A percentile compares a stretch with the other conserved stretches of the same genome.
These are phyloP conservation scores for Hemistola chrysoprasaria DNA, from an alignment of 2,888 invertebrate species.

Conservation along the genomic window DNA sequence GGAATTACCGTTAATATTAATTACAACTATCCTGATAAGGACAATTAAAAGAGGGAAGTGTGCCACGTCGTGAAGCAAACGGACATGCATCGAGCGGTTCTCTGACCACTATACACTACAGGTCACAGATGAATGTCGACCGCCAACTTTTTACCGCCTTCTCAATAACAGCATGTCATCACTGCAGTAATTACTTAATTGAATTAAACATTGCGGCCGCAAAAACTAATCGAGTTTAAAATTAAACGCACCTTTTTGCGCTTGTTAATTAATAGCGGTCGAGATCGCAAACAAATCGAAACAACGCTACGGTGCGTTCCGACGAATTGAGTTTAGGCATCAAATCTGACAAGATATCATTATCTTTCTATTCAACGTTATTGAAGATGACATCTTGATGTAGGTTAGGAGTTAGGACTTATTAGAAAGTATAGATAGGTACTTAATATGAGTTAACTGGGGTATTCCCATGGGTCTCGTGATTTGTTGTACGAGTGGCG, in stretches of 20 bases:
- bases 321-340: slow-evolving; percentile 32
- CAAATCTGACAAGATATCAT: slow-evolving; percentile 33
- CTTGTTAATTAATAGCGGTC: slow-evolving; percentile 25
- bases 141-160: slow-evolving; percentile 58
- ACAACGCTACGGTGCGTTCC: slow-evolving; percentile 26
- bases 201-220: slow-evolving; percentile 52
- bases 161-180: slow-evolving; percentile 61
- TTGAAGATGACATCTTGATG: slow-evolving; percentile 30
- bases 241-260: slow-evolving; percentile 30
- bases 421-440: no score
- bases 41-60: slow-evolving; percentile 57
- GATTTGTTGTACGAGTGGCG: slow-evolving; percentile 31
- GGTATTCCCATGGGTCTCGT: slow-evolving; percentile 26
- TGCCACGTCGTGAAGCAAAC: slow-evolving; percentile 39
- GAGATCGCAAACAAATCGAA: slow-evolving; percentile 31
- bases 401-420: slow-evolving; percentile 35
- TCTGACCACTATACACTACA: slow-evolving; percentile 35
- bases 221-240: slow-evolving; percentile 32
- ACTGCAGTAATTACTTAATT: slow-evolving; percentile 60
- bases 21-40: slow-evolving; percentile 66
- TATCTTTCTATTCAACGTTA: slow-evolving; percentile 29
- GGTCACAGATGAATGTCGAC: slow-evolving; percentile 35
- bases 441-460: slow-evolving; percentile 27
- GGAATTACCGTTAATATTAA: slow-evolving; percentile 67
- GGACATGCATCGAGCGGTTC: slow-evolving; percentile 27